Evolutionary conservation across 2,888 invertebrate genomes (phyloP).

Genomic region (Chrysomela aeneicollis): DNA sequence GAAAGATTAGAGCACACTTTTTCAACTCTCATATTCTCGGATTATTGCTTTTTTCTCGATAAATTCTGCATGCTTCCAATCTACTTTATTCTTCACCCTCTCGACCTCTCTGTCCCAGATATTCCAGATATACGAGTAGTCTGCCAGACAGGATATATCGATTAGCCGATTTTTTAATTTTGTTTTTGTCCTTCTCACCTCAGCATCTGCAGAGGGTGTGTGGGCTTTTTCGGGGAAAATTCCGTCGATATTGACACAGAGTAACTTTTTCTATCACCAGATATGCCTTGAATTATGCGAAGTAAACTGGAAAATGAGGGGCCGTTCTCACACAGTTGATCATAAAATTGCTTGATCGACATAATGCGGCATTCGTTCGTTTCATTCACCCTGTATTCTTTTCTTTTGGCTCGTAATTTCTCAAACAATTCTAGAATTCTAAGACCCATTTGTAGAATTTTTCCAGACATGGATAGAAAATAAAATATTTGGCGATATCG

Average conservation of each 20-base stretch:
- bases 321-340: background rate
- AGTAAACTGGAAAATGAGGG: background rate
- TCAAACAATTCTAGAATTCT: no score
- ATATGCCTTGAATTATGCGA: background rate
- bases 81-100: conserved; percentile 27
- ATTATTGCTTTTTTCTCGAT: conserved; percentile 31
- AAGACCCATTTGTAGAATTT: no score
- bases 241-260: conserved; percentile 1
- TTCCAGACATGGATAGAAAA: no score
- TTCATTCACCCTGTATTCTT: no score
- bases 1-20: conserved; percentile 22
- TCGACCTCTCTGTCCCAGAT: conserved; percentile 30
- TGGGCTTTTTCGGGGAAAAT: background rate
- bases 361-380: no score
- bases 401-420: no score
- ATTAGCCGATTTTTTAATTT: conserved; percentile 37
- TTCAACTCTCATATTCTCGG: conserved; percentile 20
- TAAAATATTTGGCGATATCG: no score
- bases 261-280: background rate
- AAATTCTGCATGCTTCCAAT: conserved; percentile 34
- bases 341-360: no score
- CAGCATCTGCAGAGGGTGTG: conserved; percentile 32
- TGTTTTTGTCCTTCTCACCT: conserved; percentile 35
- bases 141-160: conserved; percentile 37
- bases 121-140: conserved; percentile 30